These are phyloP conservation scores for Carcharodon carcharias DNA, from an alignment of 2,797 vertebrate genomes.

Conservation along the genomic window DNA sequence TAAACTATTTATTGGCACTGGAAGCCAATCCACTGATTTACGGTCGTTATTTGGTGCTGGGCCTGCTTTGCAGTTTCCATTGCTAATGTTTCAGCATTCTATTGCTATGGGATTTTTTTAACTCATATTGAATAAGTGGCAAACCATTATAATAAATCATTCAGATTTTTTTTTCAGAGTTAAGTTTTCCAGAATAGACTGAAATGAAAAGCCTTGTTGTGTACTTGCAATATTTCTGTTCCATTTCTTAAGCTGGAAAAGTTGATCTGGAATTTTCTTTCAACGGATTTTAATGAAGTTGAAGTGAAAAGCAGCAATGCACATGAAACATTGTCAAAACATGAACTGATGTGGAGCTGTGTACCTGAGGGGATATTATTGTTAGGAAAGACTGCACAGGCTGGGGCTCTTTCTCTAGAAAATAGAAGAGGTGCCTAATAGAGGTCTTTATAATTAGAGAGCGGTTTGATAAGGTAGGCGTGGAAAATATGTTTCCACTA, in stretches of 20 bases:
- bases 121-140: neutral
- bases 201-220: neutral
- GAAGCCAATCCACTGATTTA: neutral
- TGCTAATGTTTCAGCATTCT: neutral
- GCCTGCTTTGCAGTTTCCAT: neutral
- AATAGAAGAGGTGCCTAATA: neutral
- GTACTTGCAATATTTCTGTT: neutral
- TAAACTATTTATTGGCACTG: neutral
- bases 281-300: neutral
- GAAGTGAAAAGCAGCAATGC: neutral
- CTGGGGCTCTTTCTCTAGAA: neutral
- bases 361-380: neutral
- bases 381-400: neutral
- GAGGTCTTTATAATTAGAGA: neutral
- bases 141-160: neutral
- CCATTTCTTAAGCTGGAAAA: neutral
- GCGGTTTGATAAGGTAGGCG: neutral
- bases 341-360: neutral
- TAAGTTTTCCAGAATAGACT: neutral
- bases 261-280: constrained; percentile 17
- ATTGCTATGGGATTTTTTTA: neutral
- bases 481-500: neutral
- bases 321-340: neutral
- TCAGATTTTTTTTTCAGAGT: neutral
- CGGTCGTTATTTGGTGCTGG: neutral